phyloP scores from a whole-genome alignment of 2,113 vertebrate species.

The Talpa occidentalis region DNA sequence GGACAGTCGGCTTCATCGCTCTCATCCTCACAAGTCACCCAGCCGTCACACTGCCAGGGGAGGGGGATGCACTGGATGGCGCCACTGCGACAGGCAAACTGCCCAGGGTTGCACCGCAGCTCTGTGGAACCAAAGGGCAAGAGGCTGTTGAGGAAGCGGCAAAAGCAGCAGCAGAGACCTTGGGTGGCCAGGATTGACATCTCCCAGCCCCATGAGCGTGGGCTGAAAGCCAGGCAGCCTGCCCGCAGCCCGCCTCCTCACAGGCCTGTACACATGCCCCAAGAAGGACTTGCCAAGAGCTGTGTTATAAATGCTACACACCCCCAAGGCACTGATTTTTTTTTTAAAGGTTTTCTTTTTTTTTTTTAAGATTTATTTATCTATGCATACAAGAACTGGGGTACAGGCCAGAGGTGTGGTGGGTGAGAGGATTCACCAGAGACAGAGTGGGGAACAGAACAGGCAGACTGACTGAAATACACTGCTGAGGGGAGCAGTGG shows the following conservation, averaged over 20 bases:
- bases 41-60: constrained; percentile 96
- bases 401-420: too few relatives aligned
- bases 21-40: constrained; percentile 95
- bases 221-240: not conserved
- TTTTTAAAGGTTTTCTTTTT: too few relatives aligned
- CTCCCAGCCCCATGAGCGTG: not conserved
- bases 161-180: not conserved
- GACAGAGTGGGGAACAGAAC: too few relatives aligned
- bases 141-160: constrained; percentile 20
- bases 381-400: too few relatives aligned
- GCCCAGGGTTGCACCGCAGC: constrained; percentile 93
- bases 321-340: not conserved
- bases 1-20: constrained; percentile 97
- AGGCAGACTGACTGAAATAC: too few relatives aligned
- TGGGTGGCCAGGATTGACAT: not conserved
- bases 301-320: not conserved
- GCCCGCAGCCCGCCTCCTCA: not conserved
- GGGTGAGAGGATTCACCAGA: too few relatives aligned
- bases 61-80: constrained; percentile 97
- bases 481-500: too few relatives aligned
- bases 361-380: too few relatives aligned
- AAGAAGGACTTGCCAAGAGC: not conserved
- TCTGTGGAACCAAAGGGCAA: constrained; percentile 86
- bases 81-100: constrained; percentile 97
- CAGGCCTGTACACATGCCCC: rapidly evolving